A percentile compares a stretch with the other conserved stretches of the same genome.
Conservation (phyloP, 2,888 invertebrate species). For the Caenorhabditis imperialis region DNA sequence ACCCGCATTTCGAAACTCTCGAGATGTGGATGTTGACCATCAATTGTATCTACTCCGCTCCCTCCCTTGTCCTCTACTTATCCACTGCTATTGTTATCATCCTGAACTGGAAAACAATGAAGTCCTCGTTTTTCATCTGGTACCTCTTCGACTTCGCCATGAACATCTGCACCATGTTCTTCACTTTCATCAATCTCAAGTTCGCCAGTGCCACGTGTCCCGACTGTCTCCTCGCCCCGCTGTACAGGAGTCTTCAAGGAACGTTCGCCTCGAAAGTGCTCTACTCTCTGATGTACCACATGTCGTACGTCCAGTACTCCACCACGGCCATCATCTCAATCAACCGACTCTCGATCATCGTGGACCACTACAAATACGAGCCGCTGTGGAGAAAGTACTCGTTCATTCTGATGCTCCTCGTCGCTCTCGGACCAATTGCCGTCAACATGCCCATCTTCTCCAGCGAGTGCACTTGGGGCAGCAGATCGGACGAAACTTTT, state of each 20-base stretch:
- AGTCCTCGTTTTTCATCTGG: conserved; percentile 32
- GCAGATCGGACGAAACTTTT: conserved; percentile 5
- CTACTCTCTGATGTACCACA: conserved; percentile 39
- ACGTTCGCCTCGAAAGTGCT: conserved; percentile 8
- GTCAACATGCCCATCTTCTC: conserved; percentile 1
- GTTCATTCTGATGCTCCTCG: conserved; percentile 7
- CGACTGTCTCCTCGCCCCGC: background rate
- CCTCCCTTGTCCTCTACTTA: conserved; percentile 21
- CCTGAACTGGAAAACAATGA: conserved; percentile 14
- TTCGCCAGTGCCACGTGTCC: conserved; percentile 17
- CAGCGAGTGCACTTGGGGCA: conserved; percentile 8
- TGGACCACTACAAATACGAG: conserved; percentile 8
- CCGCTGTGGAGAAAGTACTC: conserved; percentile 12
- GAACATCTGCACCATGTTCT: conserved; percentile 10
- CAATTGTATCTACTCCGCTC: conserved; percentile 2
- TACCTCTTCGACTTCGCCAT: conserved; percentile 20
- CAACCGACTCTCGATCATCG: conserved; percentile 17
- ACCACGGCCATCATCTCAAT: conserved; percentile 23
- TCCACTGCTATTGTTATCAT: conserved; percentile 17
- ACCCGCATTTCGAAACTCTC: background rate
- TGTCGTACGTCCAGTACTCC: conserved; percentile 38
- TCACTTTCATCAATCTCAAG: conserved; percentile 29
- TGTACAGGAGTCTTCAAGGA: background rate
- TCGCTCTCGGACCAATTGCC: conserved; percentile 1
- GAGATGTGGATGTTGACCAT: conserved; percentile 15